A percentile compares a stretch with the other conserved stretches of the same genome.
Conservation (phyloP, 2,888 invertebrate genomes). For the Nomada fabriciana region DNA sequence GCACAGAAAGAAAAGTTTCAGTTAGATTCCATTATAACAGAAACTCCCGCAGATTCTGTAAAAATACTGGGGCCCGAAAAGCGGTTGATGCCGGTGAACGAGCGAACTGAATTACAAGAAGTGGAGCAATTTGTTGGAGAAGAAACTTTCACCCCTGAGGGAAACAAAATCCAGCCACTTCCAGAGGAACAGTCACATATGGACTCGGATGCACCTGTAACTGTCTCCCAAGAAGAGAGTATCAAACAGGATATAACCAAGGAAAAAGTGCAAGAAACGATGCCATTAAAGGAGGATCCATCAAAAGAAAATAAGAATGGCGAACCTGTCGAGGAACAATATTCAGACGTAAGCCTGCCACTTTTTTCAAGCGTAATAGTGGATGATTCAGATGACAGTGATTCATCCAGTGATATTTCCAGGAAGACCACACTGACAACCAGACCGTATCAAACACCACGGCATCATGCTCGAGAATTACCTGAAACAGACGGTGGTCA, state of each 20-base stretch:
- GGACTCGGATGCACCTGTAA: not conserved
- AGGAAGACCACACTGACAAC: constrained; percentile 79
- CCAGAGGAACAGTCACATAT: not conserved
- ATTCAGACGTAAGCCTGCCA: constrained; percentile 62
- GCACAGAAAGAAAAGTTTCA: constrained; percentile 25
- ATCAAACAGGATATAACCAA: not conserved
- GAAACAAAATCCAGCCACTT: constrained; percentile 1
- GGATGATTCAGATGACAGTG: constrained; percentile 77
- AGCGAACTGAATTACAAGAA: constrained; percentile 1
- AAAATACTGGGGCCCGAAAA: constrained; percentile 8
- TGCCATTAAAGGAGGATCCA: not conserved
- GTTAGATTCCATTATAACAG: constrained; percentile 23
- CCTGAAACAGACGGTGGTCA: constrained; percentile 49
- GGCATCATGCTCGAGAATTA: constrained; percentile 66
- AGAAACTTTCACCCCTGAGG: constrained; percentile 13
- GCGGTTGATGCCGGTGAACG: not conserved
- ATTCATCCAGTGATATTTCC: constrained; percentile 80
- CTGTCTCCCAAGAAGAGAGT: not conserved
- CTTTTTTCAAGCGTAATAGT: constrained; percentile 62
- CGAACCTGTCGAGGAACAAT: constrained; percentile 22
- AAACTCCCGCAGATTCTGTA: constrained; percentile 1
- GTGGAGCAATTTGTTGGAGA: constrained; percentile 9
- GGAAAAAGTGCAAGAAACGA: not conserved
- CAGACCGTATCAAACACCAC: constrained; percentile 78
- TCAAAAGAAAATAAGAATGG: not conserved